Percentiles rank a stretch among this genome's conserved stretches.
phyloP scores from a whole-genome alignment of 2,797 vertebrate genomes.

The Pantherophis alleghaniensis region DNA sequence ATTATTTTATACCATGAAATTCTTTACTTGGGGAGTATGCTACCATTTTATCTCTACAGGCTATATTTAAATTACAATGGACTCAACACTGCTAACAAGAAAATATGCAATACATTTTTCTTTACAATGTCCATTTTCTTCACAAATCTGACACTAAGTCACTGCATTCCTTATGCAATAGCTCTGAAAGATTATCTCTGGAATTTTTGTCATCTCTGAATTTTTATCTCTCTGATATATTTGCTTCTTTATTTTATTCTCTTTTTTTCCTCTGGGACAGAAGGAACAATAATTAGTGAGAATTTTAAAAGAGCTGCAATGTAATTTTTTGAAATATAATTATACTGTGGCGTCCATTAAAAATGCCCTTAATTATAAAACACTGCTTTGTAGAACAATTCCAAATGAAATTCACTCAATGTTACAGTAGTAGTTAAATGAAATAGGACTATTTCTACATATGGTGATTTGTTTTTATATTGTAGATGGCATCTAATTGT shows the following conservation, averaged over 20 bases:
- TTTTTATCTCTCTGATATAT: not conserved
- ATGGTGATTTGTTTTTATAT: not conserved
- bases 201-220: conserved; percentile 41
- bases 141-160: conserved; percentile 22
- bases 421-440: not conserved
- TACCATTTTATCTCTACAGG: conserved; percentile 13
- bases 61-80: conserved; percentile 45
- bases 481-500: not conserved
- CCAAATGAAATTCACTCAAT: not conserved
- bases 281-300: conserved; percentile 36
- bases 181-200: conserved; percentile 4
- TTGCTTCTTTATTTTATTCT: conserved; percentile 30
- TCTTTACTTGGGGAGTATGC: conserved; percentile 18
- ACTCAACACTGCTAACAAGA: conserved; percentile 49
- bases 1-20: conserved; percentile 43
- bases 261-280: not conserved
- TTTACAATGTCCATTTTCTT: conserved; percentile 31
- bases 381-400: not conserved
- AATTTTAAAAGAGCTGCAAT: conserved; percentile 31
- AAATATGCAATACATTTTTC: conserved; percentile 44
- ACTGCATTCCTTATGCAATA: conserved; percentile 43
- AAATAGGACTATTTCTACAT: not conserved
- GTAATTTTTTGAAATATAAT: not conserved
- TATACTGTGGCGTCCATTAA: not conserved
- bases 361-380: not conserved